Percentiles rank a stretch among this genome's conserved stretches.
Evolutionary conservation across 1,140 invertebrate genomes (phyloP).

Genomic region (Sycobia sp.): DNA sequence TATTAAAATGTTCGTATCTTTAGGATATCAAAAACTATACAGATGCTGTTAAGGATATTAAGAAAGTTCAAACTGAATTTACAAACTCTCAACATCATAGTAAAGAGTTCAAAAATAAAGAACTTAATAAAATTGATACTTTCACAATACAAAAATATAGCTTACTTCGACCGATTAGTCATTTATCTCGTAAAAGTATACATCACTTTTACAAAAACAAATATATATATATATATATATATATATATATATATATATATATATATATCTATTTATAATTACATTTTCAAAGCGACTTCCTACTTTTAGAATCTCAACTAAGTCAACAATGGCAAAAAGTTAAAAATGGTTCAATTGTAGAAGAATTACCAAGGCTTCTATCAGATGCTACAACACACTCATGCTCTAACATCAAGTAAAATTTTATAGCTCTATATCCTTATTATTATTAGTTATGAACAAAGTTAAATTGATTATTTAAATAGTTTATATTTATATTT

Average conservation of each 20-base stretch:
- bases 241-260: too few relatives aligned
- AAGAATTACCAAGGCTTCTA: neutral
- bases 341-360: neutral
- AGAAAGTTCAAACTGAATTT: constrained; percentile 10
- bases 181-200: constrained; percentile 1
- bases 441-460: too few relatives aligned
- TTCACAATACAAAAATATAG: neutral
- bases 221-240: too few relatives aligned
- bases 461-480: too few relatives aligned
- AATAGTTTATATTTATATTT: too few relatives aligned
- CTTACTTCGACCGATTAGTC: neutral
- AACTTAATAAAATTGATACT: neutral
- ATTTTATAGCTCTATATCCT: too few relatives aligned
- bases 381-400: neutral
- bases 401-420: constrained; percentile 1
- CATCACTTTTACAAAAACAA: neutral
- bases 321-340: neutral
- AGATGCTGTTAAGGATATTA: constrained; percentile 2
- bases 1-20: neutral
- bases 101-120: neutral
- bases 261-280: too few relatives aligned
- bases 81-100: neutral
- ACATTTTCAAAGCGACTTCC: neutral
- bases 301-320: neutral
- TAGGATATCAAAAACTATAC: constrained; percentile 6